phyloP scores from a whole-genome alignment of 2,113 vertebrate genomes.

The Thamnaconus septentrionalis region DNA sequence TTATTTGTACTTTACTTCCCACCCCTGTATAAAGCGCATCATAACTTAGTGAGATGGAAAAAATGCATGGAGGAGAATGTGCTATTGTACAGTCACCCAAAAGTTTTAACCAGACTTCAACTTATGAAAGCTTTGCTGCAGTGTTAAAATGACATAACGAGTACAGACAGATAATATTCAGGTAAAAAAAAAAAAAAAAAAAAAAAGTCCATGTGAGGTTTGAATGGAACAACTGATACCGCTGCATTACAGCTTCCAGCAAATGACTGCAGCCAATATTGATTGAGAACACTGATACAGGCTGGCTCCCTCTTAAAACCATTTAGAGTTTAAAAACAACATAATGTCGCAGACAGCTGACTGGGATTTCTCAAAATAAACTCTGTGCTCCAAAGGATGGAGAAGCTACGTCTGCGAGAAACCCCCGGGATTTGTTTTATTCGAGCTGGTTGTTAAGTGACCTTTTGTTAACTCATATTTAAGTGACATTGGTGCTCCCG shows the following conservation, averaged over 20 bases:
- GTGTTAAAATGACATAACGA: no score
- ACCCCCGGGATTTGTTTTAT: slow-evolving; percentile 41
- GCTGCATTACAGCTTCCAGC: slow-evolving; percentile 40
- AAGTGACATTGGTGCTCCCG: slow-evolving; percentile 59
- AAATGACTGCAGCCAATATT: slow-evolving; percentile 54
- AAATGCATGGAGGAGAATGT: no score
- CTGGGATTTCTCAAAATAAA: slow-evolving; percentile 57
- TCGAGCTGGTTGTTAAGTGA: slow-evolving; percentile 57
- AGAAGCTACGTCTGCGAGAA: slow-evolving; percentile 18
- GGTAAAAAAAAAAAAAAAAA: neutral
- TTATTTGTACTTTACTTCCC: no score
- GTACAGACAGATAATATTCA: no score
- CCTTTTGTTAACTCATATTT: slow-evolving; percentile 66
- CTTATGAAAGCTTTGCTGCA: no score
- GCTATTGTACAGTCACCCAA: no score
- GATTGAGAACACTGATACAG: slow-evolving; percentile 66
- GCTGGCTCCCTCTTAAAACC: slow-evolving; percentile 59
- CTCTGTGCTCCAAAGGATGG: slow-evolving; percentile 27
- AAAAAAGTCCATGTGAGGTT: slow-evolving; percentile 45
- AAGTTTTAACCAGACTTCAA: no score
- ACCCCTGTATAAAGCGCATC: no score
- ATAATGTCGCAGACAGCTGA: slow-evolving; percentile 65
- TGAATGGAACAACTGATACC: slow-evolving; percentile 58
- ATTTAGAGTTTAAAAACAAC: slow-evolving; percentile 68
- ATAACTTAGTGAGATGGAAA: neutral